Conservation (phyloP, 2,113 vertebrate genomes). For the Bucco capensis region DNA sequence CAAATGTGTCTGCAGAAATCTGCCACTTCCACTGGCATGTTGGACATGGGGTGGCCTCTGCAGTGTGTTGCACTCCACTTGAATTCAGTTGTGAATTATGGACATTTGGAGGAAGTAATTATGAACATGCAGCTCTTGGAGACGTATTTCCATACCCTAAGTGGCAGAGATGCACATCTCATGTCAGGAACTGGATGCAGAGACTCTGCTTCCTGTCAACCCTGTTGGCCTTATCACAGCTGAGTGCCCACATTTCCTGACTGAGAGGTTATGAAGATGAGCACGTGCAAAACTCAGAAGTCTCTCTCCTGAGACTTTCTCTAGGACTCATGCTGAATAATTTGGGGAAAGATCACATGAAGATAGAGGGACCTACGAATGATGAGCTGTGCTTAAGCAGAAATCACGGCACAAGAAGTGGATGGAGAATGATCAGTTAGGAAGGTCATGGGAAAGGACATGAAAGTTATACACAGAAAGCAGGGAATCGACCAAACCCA, state of each 20-base stretch:
- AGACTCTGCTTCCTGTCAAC: neutral
- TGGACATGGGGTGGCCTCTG: neutral
- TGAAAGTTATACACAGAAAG: neutral
- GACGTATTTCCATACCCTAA: accelerated
- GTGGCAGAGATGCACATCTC: neutral
- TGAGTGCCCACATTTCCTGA: neutral
- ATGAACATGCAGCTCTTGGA: neutral
- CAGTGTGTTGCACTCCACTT: neutral
- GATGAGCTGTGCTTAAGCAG: neutral
- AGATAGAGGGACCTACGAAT: neutral
- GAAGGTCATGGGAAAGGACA: neutral
- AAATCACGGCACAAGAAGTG: neutral
- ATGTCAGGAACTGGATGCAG: neutral
- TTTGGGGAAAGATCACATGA: neutral
- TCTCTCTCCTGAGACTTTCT: neutral
- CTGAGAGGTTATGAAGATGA: neutral
- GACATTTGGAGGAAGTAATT: neutral
- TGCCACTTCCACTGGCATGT: neutral
- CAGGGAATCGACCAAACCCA: neutral
- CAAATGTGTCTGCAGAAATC: neutral
- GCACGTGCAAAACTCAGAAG: neutral
- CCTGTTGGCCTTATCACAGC: neutral
- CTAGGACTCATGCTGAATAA: neutral
- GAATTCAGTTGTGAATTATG: neutral
- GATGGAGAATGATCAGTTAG: neutral